Conservation (phyloP, 2,113 vertebrate genomes). For the Solea senegalensis region DNA sequence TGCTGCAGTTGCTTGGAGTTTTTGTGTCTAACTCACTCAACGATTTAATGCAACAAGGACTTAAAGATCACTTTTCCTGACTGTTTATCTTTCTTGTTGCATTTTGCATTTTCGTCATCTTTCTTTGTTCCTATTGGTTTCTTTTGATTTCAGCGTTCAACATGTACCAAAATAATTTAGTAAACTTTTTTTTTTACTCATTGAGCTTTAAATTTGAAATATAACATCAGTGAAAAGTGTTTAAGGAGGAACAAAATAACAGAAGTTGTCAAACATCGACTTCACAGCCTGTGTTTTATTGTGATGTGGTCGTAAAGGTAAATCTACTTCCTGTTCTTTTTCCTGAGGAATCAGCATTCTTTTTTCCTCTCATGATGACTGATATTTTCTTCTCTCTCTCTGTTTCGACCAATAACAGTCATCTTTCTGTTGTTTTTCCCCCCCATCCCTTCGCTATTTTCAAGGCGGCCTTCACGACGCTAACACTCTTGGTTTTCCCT, state of each 20-base stretch:
- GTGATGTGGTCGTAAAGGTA: slow-evolving; percentile 5
- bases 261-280: not conserved
- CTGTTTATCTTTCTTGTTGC: not conserved
- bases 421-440: slow-evolving; percentile 86
- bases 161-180: not conserved
- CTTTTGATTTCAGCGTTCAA: slow-evolving; percentile 19
- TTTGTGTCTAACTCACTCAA: not conserved
- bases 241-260: no score
- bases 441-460: slow-evolving; percentile 79
- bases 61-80: not conserved
- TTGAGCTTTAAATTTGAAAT: no score
- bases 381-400: slow-evolving; percentile 28
- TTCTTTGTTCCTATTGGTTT: not conserved
- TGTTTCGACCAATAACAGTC: slow-evolving; percentile 62
- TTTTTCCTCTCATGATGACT: slow-evolving; percentile 19
- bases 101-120: slow-evolving; percentile 1
- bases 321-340: not conserved
- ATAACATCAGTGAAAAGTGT: no score
- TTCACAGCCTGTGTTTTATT: not conserved
- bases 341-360: not conserved
- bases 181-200: no score
- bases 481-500: slow-evolving; percentile 93
- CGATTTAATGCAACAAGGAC: not conserved
- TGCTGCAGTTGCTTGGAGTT: not conserved
- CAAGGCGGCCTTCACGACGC: slow-evolving; percentile 93